Evolutionary conservation across 2,797 vertebrate species (phyloP).

Genomic region (Xenops minutus): DNA sequence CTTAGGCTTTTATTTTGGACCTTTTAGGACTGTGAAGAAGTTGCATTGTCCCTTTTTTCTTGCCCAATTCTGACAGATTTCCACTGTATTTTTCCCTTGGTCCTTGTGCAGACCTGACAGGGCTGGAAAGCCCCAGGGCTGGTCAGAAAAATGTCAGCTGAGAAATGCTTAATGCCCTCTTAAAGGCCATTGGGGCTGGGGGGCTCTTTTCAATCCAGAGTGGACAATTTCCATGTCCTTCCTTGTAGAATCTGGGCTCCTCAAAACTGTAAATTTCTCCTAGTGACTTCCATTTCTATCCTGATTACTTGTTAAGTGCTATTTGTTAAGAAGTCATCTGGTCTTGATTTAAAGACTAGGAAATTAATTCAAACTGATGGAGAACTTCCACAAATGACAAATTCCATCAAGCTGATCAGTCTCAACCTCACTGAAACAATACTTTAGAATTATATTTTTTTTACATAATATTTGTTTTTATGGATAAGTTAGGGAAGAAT

Average conservation of each 20-base stretch:
- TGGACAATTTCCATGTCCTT: not conserved
- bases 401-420: not conserved
- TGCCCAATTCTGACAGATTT: not conserved
- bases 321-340: constrained; percentile 4
- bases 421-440: not conserved
- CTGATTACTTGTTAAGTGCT: not conserved
- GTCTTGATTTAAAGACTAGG: not conserved
- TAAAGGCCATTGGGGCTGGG: not conserved
- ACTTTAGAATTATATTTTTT: not conserved
- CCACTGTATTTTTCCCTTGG: not conserved
- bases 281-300: not conserved
- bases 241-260: not conserved
- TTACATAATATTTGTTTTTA: not conserved
- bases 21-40: not conserved
- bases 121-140: not conserved
- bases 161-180: not conserved
- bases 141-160: not conserved
- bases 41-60: not conserved
- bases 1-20: not conserved
- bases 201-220: not conserved
- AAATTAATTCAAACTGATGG: not conserved
- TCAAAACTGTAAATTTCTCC: not conserved
- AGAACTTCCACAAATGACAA: constrained; percentile 23
- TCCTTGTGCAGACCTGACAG: not conserved
- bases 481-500: not conserved